These are phyloP conservation scores for Grammomys surdaster DNA, from an alignment of 2,113 vertebrate species.

Conservation along the genomic window DNA sequence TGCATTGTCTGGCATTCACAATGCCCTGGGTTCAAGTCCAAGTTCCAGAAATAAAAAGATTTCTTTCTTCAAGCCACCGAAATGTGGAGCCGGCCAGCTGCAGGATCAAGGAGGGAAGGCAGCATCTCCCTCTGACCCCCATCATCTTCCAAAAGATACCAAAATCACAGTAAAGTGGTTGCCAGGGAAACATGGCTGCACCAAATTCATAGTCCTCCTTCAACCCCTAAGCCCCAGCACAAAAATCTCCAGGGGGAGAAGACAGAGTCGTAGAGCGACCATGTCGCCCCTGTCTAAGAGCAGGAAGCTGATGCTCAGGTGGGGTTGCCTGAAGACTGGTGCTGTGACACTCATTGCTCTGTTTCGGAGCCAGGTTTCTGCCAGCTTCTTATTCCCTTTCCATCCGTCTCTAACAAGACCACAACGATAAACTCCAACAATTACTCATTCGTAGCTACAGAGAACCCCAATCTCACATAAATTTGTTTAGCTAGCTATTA, in stretches of 20 bases:
- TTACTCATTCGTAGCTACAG: conserved; percentile 21
- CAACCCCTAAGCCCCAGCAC: not conserved
- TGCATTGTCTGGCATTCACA: not conserved
- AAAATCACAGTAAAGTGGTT: not conserved
- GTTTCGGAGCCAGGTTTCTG: not conserved
- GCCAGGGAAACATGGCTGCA: not conserved
- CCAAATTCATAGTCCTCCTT: rapidly evolving
- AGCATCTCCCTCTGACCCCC: too few species aligned
- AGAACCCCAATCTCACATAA: conserved; percentile 58
- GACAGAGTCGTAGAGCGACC: not conserved
- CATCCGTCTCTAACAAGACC: not conserved
- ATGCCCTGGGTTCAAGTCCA: not conserved
- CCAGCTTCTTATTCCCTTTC: not conserved
- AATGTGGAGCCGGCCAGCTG: rapidly evolving
- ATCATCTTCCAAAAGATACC: not conserved
- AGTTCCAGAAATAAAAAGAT: not conserved
- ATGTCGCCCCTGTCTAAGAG: not conserved
- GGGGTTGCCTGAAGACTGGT: not conserved
- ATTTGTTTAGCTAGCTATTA: conserved; percentile 65
- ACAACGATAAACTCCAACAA: not conserved
- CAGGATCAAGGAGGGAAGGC: rapidly evolving
- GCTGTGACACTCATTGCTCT: too few species aligned
- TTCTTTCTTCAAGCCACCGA: too few species aligned
- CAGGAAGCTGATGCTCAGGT: too few species aligned
- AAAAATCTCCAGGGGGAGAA: not conserved